A percentile compares a stretch with the other conserved stretches of the same genome.
phyloP scores from a whole-genome alignment of 2,113 vertebrate genomes.

The Progne subis region DNA sequence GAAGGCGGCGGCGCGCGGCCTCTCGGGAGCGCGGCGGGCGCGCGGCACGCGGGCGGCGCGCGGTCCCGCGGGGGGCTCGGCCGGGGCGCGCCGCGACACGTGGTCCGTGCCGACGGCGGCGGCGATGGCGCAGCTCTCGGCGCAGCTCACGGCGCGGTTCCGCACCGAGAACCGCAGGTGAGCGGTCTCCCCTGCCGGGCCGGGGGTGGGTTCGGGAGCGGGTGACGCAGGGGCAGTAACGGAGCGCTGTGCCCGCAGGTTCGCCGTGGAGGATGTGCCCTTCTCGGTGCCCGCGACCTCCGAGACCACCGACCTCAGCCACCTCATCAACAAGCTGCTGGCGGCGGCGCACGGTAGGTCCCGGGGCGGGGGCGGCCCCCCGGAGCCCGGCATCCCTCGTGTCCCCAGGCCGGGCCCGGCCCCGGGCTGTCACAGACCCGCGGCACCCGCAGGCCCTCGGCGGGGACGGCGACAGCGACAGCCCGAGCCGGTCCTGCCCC shows the following conservation, averaged over 20 bases:
- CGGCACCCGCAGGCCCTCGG: not conserved
- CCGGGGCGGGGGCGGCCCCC: not conserved
- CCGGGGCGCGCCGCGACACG: too few relatives aligned
- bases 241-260: slow-evolving; percentile 72
- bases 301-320: slow-evolving; percentile 88
- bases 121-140: too few relatives aligned
- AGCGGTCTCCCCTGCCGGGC: too few relatives aligned
- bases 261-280: slow-evolving; percentile 87
- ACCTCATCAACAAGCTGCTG: slow-evolving; percentile 92
- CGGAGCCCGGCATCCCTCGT: not conserved
- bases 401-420: accelerated
- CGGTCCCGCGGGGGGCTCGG: too few relatives aligned
- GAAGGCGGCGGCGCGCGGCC: too few relatives aligned
- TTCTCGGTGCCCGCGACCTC: slow-evolving; percentile 92
- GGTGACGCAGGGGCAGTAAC: not conserved
- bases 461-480: not conserved
- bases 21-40: too few relatives aligned
- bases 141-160: too few relatives aligned
- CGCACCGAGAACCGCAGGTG: too few relatives aligned
- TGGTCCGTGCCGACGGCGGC: too few relatives aligned
- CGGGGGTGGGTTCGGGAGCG: too few relatives aligned
- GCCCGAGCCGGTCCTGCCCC: not conserved
- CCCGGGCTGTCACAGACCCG: not conserved
- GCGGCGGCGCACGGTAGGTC: slow-evolving; percentile 83
- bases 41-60: too few relatives aligned